Evolutionary conservation across 2,113 vertebrate species (phyloP).

Genomic region (Aptenodytes forsteri): DNA sequence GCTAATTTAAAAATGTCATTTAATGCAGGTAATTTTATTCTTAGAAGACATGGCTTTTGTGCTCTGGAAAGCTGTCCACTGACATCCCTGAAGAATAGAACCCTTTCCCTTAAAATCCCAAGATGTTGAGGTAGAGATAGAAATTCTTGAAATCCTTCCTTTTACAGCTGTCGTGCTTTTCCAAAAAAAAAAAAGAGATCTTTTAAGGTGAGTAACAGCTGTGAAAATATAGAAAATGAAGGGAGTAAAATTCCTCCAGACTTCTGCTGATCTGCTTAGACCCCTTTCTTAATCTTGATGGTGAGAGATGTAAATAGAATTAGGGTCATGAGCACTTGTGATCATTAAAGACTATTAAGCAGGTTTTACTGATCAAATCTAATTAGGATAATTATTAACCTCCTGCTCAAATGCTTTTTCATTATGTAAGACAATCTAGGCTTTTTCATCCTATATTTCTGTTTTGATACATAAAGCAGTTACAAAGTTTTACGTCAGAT

Average conservation of each 20-base stretch:
- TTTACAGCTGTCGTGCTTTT: background rate
- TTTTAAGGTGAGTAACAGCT: background rate
- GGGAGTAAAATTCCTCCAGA: background rate
- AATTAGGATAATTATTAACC: background rate
- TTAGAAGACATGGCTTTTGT: background rate
- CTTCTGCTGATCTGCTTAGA: background rate
- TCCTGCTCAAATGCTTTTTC: background rate
- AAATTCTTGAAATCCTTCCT: background rate
- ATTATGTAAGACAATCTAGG: background rate
- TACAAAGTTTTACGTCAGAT: background rate
- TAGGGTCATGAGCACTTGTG: background rate
- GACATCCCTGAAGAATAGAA: background rate
- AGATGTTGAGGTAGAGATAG: background rate
- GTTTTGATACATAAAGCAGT: background rate
- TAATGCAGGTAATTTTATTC: background rate
- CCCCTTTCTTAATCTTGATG: background rate
- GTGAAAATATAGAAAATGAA: background rate
- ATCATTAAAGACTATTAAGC: background rate
- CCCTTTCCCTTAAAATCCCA: background rate
- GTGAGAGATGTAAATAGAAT: background rate
- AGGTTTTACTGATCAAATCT: background rate
- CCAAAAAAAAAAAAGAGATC: background rate
- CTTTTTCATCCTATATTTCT: background rate
- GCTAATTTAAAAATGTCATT: background rate
- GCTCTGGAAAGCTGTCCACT: background rate